Evolutionary conservation across 1,140 invertebrate genomes (phyloP).

Genomic region (Drosophila quadrilineata): DNA sequence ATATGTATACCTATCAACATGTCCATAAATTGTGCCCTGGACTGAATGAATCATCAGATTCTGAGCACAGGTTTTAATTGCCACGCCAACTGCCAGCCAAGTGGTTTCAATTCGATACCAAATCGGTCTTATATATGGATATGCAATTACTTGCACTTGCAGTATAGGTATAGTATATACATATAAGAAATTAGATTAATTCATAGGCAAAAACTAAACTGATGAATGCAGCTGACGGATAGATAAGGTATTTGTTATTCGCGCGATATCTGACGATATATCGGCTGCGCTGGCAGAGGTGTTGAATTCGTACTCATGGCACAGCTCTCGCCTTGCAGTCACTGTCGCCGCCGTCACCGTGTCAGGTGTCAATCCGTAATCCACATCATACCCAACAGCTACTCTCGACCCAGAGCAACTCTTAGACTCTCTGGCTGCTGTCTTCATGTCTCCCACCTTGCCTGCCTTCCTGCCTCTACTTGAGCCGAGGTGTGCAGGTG

Average conservation of each 20-base stretch:
- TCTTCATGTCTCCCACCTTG: background rate
- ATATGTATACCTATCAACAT: slow-evolving; percentile 74
- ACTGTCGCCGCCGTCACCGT: slow-evolving; percentile 13
- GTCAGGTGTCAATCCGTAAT: slow-evolving; percentile 69
- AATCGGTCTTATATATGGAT: slow-evolving; percentile 69
- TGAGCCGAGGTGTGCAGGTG: slow-evolving; percentile 46
- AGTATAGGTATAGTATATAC: no score
- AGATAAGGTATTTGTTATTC: no score
- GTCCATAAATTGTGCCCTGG: slow-evolving; percentile 67
- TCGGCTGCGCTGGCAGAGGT: no score
- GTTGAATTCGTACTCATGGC: no score
- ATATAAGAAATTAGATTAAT: no score
- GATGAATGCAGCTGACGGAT: no score
- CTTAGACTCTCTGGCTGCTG: slow-evolving; percentile 17
- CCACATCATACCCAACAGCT: background rate
- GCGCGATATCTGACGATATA: no score
- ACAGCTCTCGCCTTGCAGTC: background rate
- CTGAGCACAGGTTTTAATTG: no score
- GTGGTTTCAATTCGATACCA: slow-evolving; percentile 53
- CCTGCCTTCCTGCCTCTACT: slow-evolving; percentile 16
- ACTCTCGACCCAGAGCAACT: slow-evolving; percentile 22
- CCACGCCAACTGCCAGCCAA: no score
- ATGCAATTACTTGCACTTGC: no score
- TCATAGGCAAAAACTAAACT: no score
- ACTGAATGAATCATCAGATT: slow-evolving; percentile 48